Evolutionary conservation across 2,888 invertebrate species (phyloP).

Genomic region (Drosophila pseudotalamancana): DNA sequence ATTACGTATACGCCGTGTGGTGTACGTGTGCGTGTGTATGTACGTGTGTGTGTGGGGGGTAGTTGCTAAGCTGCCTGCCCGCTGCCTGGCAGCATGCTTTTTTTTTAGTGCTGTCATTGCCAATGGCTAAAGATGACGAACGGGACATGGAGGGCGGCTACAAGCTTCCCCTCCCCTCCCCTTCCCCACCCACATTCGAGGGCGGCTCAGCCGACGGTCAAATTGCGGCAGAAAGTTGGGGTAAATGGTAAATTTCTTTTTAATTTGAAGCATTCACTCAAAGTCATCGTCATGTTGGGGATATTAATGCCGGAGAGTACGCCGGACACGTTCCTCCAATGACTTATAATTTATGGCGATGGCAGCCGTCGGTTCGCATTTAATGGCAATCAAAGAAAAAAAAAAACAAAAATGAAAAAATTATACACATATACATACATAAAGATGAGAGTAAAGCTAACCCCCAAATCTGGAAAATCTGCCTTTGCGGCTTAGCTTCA

Average conservation of each 20-base stretch:
- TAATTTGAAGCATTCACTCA: constrained; percentile 82
- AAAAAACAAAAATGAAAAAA: constrained; percentile 2
- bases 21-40: constrained; percentile 7
- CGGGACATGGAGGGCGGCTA: constrained; percentile 9
- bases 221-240: constrained; percentile 40
- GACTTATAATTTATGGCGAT: constrained; percentile 81
- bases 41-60: constrained; percentile 3
- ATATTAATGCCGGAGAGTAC: constrained; percentile 69
- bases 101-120: constrained; percentile 49
- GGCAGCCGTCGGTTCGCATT: constrained; percentile 60
- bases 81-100: constrained; percentile 9
- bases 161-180: constrained; percentile 16
- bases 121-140: constrained; percentile 20
- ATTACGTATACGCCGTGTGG: constrained; percentile 54
- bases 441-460: constrained; percentile 14
- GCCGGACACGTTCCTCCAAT: constrained; percentile 64
- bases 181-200: neutral
- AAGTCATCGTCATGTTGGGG: constrained; percentile 80
- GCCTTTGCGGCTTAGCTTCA: constrained; percentile 45
- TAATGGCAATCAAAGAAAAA: constrained; percentile 57
- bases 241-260: constrained; percentile 82
- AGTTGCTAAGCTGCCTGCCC: constrained; percentile 29
- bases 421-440: neutral
- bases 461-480: neutral
- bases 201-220: constrained; percentile 22